Conservation (phyloP, 2,113 vertebrate genomes). For the Apistogramma diplotaenia region DNA sequence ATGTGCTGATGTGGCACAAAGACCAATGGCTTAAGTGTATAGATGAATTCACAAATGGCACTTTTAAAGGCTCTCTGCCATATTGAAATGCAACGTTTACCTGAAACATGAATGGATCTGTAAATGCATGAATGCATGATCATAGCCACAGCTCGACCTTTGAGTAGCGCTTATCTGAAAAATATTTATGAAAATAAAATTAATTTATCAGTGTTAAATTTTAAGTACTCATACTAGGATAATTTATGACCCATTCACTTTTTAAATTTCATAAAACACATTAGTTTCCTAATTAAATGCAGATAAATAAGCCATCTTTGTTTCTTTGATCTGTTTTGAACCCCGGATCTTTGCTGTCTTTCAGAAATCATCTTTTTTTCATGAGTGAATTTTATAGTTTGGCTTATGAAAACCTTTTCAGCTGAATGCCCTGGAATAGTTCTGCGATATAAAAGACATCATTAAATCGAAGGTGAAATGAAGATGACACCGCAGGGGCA, state of each 20-base stretch:
- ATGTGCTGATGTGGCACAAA: neutral
- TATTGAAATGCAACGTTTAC: neutral
- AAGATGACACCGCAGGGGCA: neutral
- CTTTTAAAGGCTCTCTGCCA: neutral
- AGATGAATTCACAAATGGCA: neutral
- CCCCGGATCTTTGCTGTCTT: neutral
- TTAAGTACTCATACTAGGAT: neutral
- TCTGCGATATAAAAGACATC: neutral
- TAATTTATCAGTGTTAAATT: neutral
- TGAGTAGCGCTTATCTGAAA: too few species aligned
- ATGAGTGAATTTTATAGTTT: neutral
- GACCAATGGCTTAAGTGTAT: neutral
- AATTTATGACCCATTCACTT: neutral
- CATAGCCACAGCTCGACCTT: neutral
- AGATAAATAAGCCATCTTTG: neutral
- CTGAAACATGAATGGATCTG: too few species aligned
- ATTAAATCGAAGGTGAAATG: slow-evolving; percentile 4
- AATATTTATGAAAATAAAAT: too few species aligned
- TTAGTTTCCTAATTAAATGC: too few species aligned
- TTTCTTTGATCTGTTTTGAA: neutral
- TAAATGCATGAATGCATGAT: too few species aligned
- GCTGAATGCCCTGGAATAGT: neutral
- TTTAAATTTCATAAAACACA: neutral
- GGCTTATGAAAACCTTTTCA: neutral
- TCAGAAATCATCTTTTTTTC: neutral